Percentiles rank a stretch among this genome's conserved stretches.
These are phyloP conservation scores for Hippocampus guttulatus DNA, from an alignment of 2,113 vertebrate genomes.

Conservation along the genomic window DNA sequence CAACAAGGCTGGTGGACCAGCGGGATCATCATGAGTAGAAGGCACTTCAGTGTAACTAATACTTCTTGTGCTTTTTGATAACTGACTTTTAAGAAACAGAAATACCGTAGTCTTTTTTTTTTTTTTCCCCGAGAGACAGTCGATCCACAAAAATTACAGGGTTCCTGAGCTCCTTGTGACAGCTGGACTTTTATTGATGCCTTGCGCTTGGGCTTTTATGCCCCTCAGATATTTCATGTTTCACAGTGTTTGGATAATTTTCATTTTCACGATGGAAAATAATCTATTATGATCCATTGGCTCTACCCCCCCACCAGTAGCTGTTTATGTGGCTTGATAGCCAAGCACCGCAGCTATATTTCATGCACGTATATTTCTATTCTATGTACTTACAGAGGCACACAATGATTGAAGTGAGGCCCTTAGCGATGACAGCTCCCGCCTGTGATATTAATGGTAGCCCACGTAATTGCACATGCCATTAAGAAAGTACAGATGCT, in stretches of 20 bases:
- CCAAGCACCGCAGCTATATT: slow-evolving; percentile 23
- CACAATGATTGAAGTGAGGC: slow-evolving; percentile 58
- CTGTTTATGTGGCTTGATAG: slow-evolving; percentile 43
- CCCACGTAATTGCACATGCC: slow-evolving; percentile 76
- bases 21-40: neutral
- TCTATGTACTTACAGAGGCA: slow-evolving; percentile 33
- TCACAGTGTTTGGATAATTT: slow-evolving; percentile 40
- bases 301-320: slow-evolving; percentile 18
- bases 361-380: slow-evolving; percentile 30
- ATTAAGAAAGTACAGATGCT: slow-evolving; percentile 80
- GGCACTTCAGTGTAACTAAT: neutral
- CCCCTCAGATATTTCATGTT: slow-evolving; percentile 32
- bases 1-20: neutral
- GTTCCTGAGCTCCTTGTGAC: slow-evolving; percentile 27
- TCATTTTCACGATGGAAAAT: slow-evolving; percentile 30
- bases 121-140: neutral
- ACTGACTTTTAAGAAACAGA: neutral
- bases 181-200: slow-evolving; percentile 8
- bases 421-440: slow-evolving; percentile 53
- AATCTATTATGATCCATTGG: slow-evolving; percentile 21
- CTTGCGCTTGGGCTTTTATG: slow-evolving; percentile 11
- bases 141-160: slow-evolving; percentile 10
- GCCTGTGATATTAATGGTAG: slow-evolving; percentile 69
- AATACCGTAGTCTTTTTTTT: neutral
- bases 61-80: neutral